phyloP scores from a whole-genome alignment of 2,113 vertebrate genomes.

The Ceratotherium simum region DNA sequence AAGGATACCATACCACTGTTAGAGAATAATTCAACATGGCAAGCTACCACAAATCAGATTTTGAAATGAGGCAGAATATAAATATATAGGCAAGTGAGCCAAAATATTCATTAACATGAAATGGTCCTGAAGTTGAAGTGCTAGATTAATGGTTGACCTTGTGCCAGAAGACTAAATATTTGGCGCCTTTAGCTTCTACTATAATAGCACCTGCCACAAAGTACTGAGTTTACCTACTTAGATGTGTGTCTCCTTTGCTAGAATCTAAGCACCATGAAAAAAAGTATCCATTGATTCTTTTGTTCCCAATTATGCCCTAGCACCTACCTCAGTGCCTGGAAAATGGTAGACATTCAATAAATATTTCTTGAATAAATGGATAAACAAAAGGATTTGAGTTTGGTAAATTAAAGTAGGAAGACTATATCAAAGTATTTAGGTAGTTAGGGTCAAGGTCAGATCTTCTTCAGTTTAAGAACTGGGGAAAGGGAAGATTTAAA shows the following conservation, averaged over 20 bases:
- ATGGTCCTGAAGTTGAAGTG: background rate
- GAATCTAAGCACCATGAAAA: background rate
- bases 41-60: background rate
- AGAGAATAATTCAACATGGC: background rate
- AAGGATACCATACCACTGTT: background rate
- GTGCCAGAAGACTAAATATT: background rate
- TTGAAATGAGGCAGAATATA: slow-evolving; percentile 4
- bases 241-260: background rate
- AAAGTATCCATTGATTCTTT: background rate
- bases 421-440: background rate
- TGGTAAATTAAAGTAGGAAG: background rate
- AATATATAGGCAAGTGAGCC: background rate
- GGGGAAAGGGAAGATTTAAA: background rate
- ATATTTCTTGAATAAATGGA: background rate
- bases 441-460: background rate
- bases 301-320: background rate
- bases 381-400: slow-evolving; percentile 17
- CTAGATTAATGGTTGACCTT: background rate
- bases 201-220: background rate
- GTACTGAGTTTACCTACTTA: background rate
- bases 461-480: background rate
- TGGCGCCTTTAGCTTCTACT: background rate
- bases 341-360: background rate
- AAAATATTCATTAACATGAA: slow-evolving; percentile 12
- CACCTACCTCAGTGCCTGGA: background rate